Conservation (phyloP, 2,797 vertebrate species). For the Bryconaethiops microstoma region DNA sequence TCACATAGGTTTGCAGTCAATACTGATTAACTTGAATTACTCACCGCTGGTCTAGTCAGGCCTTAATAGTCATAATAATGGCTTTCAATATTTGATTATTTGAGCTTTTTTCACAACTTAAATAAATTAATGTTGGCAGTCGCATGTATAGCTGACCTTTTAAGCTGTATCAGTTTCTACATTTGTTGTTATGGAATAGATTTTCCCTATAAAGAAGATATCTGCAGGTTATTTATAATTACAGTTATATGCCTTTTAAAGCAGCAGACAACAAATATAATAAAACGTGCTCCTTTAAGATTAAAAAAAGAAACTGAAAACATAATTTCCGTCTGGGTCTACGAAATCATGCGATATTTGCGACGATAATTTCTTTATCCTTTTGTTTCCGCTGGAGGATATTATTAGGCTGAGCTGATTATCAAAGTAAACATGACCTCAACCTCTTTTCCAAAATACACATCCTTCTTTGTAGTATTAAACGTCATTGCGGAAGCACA, state of each 20-base stretch:
- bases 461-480: constrained; percentile 4
- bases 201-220: neutral
- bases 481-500: neutral
- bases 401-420: neutral
- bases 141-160: neutral
- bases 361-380: neutral
- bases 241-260: constrained; percentile 2
- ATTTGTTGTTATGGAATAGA: neutral
- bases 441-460: constrained; percentile 9
- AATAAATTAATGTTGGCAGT: constrained; percentile 4
- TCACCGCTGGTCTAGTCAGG: constrained; percentile 38
- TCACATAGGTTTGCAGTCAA: constrained; percentile 52
- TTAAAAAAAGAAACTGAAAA: neutral
- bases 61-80: constrained; percentile 27
- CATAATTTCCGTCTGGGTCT: neutral
- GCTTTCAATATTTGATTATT: constrained; percentile 16
- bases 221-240: neutral
- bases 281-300: constrained; percentile 13
- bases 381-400: neutral
- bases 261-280: neutral
- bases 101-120: constrained; percentile 18
- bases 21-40: constrained; percentile 43
- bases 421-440: constrained; percentile 17
- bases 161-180: neutral
- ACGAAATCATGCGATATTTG: neutral